Evolutionary conservation across 2,113 vertebrate species (phyloP).

Genomic region (Urocitellus parryii): DNA sequence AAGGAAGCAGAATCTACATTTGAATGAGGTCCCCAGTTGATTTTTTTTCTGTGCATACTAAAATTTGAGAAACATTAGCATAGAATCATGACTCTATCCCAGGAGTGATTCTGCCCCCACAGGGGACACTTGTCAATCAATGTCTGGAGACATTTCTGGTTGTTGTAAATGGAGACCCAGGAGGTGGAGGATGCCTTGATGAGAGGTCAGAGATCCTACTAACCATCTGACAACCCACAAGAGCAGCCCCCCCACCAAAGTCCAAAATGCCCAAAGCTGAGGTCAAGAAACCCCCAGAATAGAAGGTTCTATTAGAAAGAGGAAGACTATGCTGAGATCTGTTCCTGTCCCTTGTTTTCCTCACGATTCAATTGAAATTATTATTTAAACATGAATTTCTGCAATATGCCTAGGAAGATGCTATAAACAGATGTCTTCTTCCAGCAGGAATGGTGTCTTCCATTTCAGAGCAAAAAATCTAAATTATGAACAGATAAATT

Average conservation of each 20-base stretch:
- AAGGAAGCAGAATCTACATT: not conserved
- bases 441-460: constrained; percentile 53
- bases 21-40: not conserved
- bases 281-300: not conserved
- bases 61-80: not conserved
- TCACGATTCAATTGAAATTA: constrained; percentile 14
- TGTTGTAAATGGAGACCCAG: accelerated
- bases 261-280: not conserved
- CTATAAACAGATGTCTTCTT: constrained; percentile 71
- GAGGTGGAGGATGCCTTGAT: not conserved
- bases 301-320: not conserved
- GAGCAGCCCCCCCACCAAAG: not conserved
- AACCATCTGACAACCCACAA: not conserved
- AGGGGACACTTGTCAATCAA: not conserved
- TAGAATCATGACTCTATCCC: not conserved
- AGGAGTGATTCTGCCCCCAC: not conserved
- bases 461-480: constrained; percentile 69
- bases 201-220: not conserved
- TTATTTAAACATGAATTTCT: constrained; percentile 63
- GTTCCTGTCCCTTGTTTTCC: not conserved
- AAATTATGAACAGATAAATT: constrained; percentile 68
- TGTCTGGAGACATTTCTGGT: not conserved
- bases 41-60: not conserved
- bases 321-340: not conserved
- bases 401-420: constrained; percentile 7